Base-by-base conservation (phyloP, 2,113 vertebrate genomes). In the Passerina amoena region DNA sequence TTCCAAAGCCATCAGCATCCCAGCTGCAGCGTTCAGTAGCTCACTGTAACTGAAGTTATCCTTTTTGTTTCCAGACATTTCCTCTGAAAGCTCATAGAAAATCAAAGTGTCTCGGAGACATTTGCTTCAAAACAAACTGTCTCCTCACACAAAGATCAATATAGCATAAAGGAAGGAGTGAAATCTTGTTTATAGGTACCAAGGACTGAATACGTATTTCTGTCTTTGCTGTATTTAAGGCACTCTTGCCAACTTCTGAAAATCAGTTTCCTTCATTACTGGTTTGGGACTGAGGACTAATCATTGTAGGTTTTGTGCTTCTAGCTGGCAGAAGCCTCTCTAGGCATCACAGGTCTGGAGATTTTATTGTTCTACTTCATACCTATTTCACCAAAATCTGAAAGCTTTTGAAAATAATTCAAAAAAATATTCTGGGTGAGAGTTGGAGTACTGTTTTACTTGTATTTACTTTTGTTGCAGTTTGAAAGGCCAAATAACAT, bases 1-100 rank as follows among this genome's bases (percentile, higher is more conserved):
- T 4, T 88, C 53, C 35, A 37, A 33, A 21, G 16, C 15, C 5
- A 0, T 25, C 13, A 5, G 27, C 51, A 81, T 33, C 42, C 42
- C 0, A 3, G 35, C 33, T n/a, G 28, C 70, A 82, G 47, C 0
- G 0, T n/a, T 72, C 57, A 28, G 53, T 15, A 47, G 48, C 47
- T 69, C 27, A 16, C 6, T 11, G 6, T 4, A 42, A 35, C 25
- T 24, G 28, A 72, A 86, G 78, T 61, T 54, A 54, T 17, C 45
- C 12, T 37, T 83, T 73, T 51, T 64, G 57, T 84, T 76, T 51
- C 13, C 44, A 82, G 45, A 56, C 30, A 44, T 53, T 92, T 85
- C 63, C n/a, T 85, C 71, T 76, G 28, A 40, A 82, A 79, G 23
- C 30, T 19, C 45, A 59, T 14, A 79, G 50, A 57, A 87, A 90